Evolutionary conservation across 2,113 vertebrate species (phyloP).

Genomic region (Egretta garzetta): DNA sequence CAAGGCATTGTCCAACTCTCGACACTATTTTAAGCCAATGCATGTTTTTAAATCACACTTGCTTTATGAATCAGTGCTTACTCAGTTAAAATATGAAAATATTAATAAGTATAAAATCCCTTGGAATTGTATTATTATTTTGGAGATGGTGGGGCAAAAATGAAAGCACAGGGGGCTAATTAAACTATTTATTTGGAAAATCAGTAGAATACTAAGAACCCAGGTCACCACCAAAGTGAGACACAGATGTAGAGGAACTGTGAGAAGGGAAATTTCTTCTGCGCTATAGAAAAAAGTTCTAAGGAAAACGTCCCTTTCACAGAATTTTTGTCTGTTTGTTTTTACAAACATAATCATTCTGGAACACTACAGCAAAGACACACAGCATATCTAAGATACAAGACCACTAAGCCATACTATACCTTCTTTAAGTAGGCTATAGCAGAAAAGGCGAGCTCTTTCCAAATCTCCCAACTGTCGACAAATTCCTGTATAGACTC

Average conservation of each 20-base stretch:
- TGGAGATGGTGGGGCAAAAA: background rate
- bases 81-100: background rate
- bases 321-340: background rate
- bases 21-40: background rate
- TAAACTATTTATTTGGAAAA: background rate
- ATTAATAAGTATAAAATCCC: background rate
- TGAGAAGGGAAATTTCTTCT: background rate
- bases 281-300: background rate
- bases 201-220: background rate
- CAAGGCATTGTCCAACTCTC: background rate
- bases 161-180: background rate
- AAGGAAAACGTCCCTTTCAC: background rate
- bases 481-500: constrained; percentile 89
- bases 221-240: background rate
- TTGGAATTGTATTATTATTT: background rate
- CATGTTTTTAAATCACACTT: background rate
- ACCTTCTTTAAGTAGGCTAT: constrained; percentile 92
- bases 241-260: background rate
- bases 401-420: background rate
- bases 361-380: background rate
- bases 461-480: constrained; percentile 85
- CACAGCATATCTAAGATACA: background rate
- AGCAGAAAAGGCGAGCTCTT: constrained; percentile 87
- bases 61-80: background rate
- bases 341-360: background rate